Evolutionary conservation across 2,888 invertebrate species (phyloP), one percentile per base, ranked within the genome.

Genomic region (Parnassius mnemosyne): DNA sequence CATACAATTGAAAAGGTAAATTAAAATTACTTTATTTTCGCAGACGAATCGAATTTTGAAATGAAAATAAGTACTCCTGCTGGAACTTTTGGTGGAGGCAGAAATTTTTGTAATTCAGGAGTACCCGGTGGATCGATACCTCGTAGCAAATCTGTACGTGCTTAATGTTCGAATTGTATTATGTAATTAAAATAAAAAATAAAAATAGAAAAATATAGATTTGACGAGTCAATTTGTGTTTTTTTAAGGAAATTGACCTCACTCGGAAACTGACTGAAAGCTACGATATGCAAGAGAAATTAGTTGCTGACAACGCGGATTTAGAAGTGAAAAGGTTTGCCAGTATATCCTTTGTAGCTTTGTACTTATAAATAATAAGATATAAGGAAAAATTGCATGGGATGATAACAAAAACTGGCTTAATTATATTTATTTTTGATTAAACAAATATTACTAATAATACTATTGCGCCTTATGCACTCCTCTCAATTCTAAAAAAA

Each of bases 231-330:
- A 50, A 59, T 53, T 11, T 16, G 68, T 68, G 67, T 69, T 67
- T 71, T 67, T 70, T 74, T 81, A 84, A 89, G 88, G 89, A 87
- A 70, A 81, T 88, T 73, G 88, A 88, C 71, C 80, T 87, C 70
- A 86, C 93, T 10, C 91, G 93, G 70, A 93, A 93, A 73, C 83
- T 95, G 64, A 92, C 87, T 64, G 94, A 94, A 75, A 94, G 94
- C 69, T 93, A 94, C 78, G 92, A 92, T 68, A 93, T 94, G 93
- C 94, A 95, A 73, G 94, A 95, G 77, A 93, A 93, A 78, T 83
- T 95, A 58, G 94, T 93, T 0, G 91, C 93, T 9, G 94, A 94
- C 80, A 95, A 95, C 79, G 94, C 94, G 12, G 92, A 93, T 72
- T 83, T 95, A 70, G 94, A 95, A 85, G 93, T 93, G 58, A 94